These are phyloP conservation scores for Patella pellucida DNA, from an alignment of 2,888 invertebrate species.

Conservation along the genomic window DNA sequence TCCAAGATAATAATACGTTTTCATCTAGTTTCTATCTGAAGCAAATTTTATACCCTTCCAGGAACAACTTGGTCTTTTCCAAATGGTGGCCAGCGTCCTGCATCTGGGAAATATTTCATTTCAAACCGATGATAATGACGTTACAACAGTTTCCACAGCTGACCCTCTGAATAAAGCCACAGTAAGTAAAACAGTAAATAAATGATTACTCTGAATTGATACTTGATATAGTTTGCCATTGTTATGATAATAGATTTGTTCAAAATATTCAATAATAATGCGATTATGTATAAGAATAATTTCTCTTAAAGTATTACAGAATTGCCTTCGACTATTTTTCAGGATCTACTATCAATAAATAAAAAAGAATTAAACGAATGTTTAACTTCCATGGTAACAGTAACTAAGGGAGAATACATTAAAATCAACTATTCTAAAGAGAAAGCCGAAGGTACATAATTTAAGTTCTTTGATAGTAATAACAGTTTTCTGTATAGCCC, in stretches of 20 bases:
- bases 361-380: constrained; percentile 55
- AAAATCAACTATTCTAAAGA: constrained; percentile 59
- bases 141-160: constrained; percentile 47
- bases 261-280: neutral
- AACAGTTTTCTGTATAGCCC: too few species aligned
- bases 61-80: constrained; percentile 67
- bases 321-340: constrained; percentile 22
- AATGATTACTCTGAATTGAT: too few species aligned
- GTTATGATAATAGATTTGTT: too few species aligned
- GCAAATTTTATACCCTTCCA: constrained; percentile 24
- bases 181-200: constrained; percentile 37
- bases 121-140: constrained; percentile 55
- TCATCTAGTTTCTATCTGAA: too few species aligned
- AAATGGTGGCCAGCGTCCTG: constrained; percentile 62
- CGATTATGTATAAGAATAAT: neutral
- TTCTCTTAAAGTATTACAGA: neutral
- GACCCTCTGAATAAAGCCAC: constrained; percentile 43
- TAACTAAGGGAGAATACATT: constrained; percentile 65
- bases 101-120: constrained; percentile 65
- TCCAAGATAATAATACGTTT: too few species aligned
- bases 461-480: too few species aligned
- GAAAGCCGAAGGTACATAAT: constrained; percentile 61
- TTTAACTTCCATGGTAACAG: constrained; percentile 61
- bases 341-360: constrained; percentile 60
- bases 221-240: too few species aligned